These are phyloP conservation scores for Orius insidiosus DNA, from an alignment of 1,140 invertebrate species.

Conservation along the genomic window DNA sequence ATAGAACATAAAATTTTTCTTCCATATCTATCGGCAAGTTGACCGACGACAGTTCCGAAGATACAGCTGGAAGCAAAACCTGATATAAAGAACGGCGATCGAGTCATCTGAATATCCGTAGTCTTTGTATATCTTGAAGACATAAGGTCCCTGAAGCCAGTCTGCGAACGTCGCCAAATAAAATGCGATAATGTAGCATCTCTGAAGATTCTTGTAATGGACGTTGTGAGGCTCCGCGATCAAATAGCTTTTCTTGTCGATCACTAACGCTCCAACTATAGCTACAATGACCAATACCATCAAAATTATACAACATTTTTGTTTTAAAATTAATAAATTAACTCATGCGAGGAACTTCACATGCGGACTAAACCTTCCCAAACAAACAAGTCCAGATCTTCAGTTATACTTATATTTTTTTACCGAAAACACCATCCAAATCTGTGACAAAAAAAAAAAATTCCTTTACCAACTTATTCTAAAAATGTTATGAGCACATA, in stretches of 20 bases:
- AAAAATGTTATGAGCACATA: too few relatives aligned
- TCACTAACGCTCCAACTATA: constrained; percentile 11
- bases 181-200: constrained; percentile 40
- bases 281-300: constrained; percentile 10
- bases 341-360: neutral
- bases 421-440: neutral
- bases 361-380: neutral
- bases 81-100: constrained; percentile 43
- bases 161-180: constrained; percentile 45
- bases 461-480: neutral
- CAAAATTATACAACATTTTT: neutral
- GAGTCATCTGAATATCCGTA: constrained; percentile 43
- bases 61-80: constrained; percentile 48
- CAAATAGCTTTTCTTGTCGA: constrained; percentile 14
- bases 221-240: constrained; percentile 16
- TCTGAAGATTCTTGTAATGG: constrained; percentile 30
- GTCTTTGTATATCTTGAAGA: constrained; percentile 47
- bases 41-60: constrained; percentile 37
- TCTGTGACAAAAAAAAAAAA: neutral
- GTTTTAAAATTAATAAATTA: neutral
- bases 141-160: constrained; percentile 56
- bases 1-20: constrained; percentile 32
- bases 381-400: neutral
- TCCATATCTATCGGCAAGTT: constrained; percentile 43
- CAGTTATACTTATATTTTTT: constrained; percentile 2